These are phyloP conservation scores for Holcopasites calliopsidis DNA, from an alignment of 1,140 invertebrate genomes.

Conservation along the genomic window DNA sequence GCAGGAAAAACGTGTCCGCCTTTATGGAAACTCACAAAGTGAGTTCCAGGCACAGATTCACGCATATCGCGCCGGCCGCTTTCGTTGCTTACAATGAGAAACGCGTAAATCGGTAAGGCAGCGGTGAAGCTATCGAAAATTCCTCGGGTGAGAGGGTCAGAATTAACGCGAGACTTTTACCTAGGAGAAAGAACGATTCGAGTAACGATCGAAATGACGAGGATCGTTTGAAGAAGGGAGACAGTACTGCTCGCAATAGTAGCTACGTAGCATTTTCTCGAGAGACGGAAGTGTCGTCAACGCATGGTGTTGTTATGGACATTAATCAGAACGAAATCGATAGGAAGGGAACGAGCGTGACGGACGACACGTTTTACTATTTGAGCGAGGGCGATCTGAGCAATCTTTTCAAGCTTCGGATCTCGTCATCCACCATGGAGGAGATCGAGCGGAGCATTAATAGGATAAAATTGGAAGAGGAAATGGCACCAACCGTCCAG, in stretches of 20 bases:
- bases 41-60: conserved; percentile 62
- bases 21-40: conserved; percentile 68
- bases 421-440: conserved; percentile 44
- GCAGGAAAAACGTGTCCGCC: conserved; percentile 63
- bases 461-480: conserved; percentile 64
- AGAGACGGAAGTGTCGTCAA: neutral
- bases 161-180: neutral
- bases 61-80: conserved; percentile 54
- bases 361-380: conserved; percentile 36
- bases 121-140: neutral
- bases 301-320: neutral
- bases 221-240: neutral
- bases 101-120: conserved; percentile 23
- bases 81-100: conserved; percentile 51
- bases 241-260: neutral
- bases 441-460: conserved; percentile 63
- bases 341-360: conserved; percentile 14
- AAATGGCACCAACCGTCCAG: conserved; percentile 54
- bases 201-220: neutral
- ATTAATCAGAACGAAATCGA: conserved; percentile 37
- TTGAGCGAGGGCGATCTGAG: conserved; percentile 54
- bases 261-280: neutral
- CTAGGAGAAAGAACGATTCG: neutral
- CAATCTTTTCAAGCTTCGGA: conserved; percentile 63
- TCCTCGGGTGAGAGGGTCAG: no score